A percentile compares a stretch with the other conserved stretches of the same genome.
phyloP scores from a whole-genome alignment of 2,797 vertebrate species.

The Enteromius argenteus region DNA sequence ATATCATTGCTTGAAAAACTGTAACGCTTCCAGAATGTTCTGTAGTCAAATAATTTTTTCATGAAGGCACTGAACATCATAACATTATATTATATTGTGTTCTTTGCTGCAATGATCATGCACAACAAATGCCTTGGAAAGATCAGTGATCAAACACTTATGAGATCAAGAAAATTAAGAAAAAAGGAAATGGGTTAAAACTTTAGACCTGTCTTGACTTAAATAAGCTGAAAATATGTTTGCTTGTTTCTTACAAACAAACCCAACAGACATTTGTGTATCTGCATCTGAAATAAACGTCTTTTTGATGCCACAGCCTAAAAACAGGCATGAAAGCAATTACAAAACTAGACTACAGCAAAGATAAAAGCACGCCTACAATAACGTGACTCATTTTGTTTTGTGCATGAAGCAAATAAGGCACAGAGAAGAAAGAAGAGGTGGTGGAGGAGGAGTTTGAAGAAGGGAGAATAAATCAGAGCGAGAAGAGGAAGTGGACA shows the following conservation, averaged over 20 bases:
- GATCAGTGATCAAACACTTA: background rate
- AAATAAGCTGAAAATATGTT: background rate
- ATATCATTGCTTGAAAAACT: background rate
- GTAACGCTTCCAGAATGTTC: background rate
- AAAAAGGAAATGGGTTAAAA: background rate
- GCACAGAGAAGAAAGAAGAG: conserved; percentile 4
- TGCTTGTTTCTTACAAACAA: background rate
- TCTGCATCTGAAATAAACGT: background rate
- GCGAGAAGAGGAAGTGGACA: conserved; percentile 14
- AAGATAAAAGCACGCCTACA: background rate
- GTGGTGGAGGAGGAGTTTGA: conserved; percentile 17
- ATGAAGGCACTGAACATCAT: background rate
- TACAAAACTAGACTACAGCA: background rate
- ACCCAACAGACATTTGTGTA: background rate
- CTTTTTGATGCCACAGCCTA: background rate
- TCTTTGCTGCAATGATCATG: background rate
- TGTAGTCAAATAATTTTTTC: background rate
- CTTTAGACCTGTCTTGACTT: background rate
- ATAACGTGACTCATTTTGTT: background rate
- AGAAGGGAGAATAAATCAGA: conserved; percentile 42
- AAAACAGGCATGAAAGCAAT: background rate
- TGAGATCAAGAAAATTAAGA: background rate
- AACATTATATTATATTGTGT: background rate
- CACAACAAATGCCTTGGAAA: background rate
- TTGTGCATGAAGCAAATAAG: background rate